Base-by-base conservation (phyloP, 2,797 vertebrate species). In the Fundulus diaphanus region DNA sequence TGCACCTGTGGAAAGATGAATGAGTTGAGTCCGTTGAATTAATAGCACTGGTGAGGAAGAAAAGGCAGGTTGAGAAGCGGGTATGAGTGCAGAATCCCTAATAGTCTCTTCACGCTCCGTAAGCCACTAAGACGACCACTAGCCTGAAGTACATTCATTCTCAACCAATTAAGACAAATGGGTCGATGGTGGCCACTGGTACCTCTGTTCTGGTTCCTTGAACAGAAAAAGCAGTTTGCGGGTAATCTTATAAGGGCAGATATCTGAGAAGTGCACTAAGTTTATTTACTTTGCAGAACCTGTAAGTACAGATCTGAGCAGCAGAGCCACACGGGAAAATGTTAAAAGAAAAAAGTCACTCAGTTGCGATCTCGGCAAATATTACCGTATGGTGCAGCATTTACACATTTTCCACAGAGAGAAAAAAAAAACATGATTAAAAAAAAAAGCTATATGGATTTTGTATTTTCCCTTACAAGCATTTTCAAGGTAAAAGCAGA, bases 141-240 rank as follows among this genome's bases (percentile, higher is more conserved):
- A 78, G 73, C 56, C 77, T 74, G 70, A 74, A 72, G 76, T 72
- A 72, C 68, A 77, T 84, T 83, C 65, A 85, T 70, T 83, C 80
- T 79, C 0, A 3, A 72, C 68, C 74, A 82, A 82, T 86, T 77
- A 46, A 84, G 79, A 86, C 72, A 82, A 86, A 87, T 79, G 77
- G 83, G 68, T 80, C n/a, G 27, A 77, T 84, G 63, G 31, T 37
- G 51, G 67, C n/a, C 52, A 40, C 69, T 33, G 56, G 11, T 59
- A 61, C 68, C 11, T 76, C 66, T 71, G 76, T 80, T 56, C 61
- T 70, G 61, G n/a, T 77, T 51, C 44, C 78, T 77, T 48, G 33
- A 63, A 56, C 72, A 72, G 51, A 76, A 73, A 72, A 70, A 31
- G 16, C 56, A 20, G 15, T 42, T 72, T 59, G n/a, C 22, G 44